These are phyloP conservation scores for Xanthorhoe spadicearia DNA, from an alignment of 2,888 invertebrate species.

Conservation along the genomic window DNA sequence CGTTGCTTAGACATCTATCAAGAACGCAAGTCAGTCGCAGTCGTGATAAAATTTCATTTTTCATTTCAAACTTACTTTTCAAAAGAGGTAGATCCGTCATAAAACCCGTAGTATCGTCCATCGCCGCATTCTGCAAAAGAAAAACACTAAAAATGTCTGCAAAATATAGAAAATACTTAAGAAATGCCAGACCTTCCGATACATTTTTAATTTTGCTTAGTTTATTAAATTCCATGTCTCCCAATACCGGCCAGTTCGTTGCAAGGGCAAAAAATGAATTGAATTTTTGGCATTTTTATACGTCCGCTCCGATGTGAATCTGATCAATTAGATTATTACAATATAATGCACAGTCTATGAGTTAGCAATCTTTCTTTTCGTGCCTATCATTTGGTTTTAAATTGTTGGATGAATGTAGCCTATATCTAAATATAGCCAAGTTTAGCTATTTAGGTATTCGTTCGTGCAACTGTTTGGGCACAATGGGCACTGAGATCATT, in stretches of 20 bases:
- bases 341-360: too few relatives aligned
- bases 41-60: too few relatives aligned
- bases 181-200: slow-evolving; percentile 39
- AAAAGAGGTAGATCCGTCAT: slow-evolving; percentile 95
- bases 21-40: too few relatives aligned
- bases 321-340: background rate
- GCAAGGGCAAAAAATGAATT: slow-evolving; percentile 42
- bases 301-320: slow-evolving; percentile 33
- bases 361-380: too few relatives aligned
- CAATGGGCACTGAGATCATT: too few relatives aligned
- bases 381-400: too few relatives aligned
- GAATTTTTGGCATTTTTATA: slow-evolving; percentile 40
- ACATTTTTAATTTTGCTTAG: slow-evolving; percentile 46
- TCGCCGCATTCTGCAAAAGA: slow-evolving; percentile 89
- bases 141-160: slow-evolving; percentile 13
- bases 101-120: slow-evolving; percentile 94
- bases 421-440: too few relatives aligned
- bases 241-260: slow-evolving; percentile 39
- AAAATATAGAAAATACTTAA: slow-evolving; percentile 32
- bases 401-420: too few relatives aligned
- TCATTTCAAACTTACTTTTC: slow-evolving; percentile 93
- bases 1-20: too few relatives aligned
- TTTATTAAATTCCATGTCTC: slow-evolving; percentile 47
- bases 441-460: too few relatives aligned
- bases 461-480: too few relatives aligned